Conservation (phyloP, 2,113 vertebrate genomes). For the Alouatta palliata region DNA sequence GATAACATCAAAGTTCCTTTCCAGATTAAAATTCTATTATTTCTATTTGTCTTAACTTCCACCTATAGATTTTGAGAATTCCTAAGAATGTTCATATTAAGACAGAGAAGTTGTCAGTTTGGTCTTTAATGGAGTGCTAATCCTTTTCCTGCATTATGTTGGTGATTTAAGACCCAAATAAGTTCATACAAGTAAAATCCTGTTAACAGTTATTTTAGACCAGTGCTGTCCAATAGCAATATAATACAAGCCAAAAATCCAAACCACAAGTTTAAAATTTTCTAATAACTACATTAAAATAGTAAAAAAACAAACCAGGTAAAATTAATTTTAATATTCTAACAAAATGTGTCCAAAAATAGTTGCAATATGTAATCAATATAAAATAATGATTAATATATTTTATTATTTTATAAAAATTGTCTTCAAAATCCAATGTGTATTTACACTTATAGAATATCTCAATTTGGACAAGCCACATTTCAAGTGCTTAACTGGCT, state of each 20-base stretch:
- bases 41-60: constrained; percentile 2
- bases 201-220: constrained; percentile 36
- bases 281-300: constrained; percentile 32
- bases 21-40: constrained; percentile 21
- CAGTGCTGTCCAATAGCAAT: constrained; percentile 23
- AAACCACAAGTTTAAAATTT: constrained; percentile 38
- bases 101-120: constrained; percentile 11
- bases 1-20: constrained; percentile 4
- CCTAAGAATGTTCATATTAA: neutral
- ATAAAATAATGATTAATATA: neutral
- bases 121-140: constrained; percentile 12
- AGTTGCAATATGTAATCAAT: neutral
- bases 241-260: constrained; percentile 19
- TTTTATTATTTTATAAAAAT: neutral
- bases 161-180: constrained; percentile 3
- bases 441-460: neutral
- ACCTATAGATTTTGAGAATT: constrained; percentile 13
- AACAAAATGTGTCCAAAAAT: neutral
- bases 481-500: neutral
- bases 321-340: constrained; percentile 45
- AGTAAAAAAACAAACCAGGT: neutral
- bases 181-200: constrained; percentile 35
- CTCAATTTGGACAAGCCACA: neutral
- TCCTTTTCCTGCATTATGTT: constrained; percentile 1
- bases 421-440: neutral